A percentile compares a stretch with the other conserved stretches of the same genome.
Evolutionary conservation across 2,888 invertebrate genomes (phyloP).

Genomic region (Eupithecia pulchellata): DNA sequence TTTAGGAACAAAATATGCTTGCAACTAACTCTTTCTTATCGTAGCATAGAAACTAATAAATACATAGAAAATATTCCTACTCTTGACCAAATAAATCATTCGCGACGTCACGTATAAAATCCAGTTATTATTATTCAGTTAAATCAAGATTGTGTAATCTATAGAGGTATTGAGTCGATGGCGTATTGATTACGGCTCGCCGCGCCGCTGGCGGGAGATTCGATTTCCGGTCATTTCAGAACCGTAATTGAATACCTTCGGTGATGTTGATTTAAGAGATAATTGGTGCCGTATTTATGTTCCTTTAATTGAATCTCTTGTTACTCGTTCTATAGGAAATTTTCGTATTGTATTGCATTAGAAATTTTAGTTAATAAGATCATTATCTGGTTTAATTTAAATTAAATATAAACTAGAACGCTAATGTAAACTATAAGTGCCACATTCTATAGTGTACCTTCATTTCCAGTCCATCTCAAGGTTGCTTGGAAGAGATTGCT

Average conservation of each 20-base stretch:
- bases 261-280: not conserved
- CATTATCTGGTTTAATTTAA: not conserved
- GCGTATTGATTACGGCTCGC: constrained; percentile 1
- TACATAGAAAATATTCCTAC: no score
- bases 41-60: no score
- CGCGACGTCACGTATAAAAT: no score
- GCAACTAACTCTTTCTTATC: no score
- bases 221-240: constrained; percentile 3
- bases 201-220: not conserved
- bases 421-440: no score
- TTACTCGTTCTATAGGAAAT: not conserved
- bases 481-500: no score
- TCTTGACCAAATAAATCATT: no score
- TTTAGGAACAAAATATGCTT: no score
- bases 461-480: no score
- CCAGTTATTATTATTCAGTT: no score
- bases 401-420: not conserved
- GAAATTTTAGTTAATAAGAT: not conserved
- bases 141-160: not conserved
- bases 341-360: not conserved
- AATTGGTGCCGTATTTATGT: not conserved
- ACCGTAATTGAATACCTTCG: constrained; percentile 1
- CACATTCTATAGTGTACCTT: no score
- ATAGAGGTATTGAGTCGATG: not conserved
- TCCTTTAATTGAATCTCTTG: not conserved